A percentile compares a stretch with the other conserved stretches of the same genome.
phyloP scores from a whole-genome alignment of 2,797 vertebrate genomes.

The Macropus fuliginosus region DNA sequence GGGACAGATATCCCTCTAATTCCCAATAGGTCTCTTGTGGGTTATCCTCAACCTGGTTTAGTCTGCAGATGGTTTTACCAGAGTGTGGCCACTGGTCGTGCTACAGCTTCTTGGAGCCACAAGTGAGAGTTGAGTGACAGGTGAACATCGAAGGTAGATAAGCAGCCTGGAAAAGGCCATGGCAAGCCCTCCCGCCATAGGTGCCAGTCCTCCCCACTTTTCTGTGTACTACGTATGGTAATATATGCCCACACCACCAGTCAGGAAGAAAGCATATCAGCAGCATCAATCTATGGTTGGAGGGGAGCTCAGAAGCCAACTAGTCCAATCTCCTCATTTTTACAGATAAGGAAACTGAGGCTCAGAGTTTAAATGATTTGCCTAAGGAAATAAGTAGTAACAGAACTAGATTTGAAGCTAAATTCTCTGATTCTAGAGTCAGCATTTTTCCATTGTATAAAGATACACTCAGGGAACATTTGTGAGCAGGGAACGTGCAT shows the following conservation, averaged over 20 bases:
- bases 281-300: neutral
- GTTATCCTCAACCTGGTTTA: neutral
- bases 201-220: neutral
- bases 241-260: neutral
- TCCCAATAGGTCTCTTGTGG: neutral
- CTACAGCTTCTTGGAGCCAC: neutral
- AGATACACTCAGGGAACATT: neutral
- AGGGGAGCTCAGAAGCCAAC: neutral
- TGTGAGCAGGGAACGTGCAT: neutral
- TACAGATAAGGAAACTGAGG: neutral
- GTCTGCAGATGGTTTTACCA: neutral
- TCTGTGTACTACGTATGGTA: neutral
- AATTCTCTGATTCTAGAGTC: neutral
- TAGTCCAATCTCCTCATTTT: neutral
- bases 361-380: neutral
- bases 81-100: neutral
- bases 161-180: neutral
- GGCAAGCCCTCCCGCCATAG: neutral
- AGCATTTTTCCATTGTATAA: neutral
- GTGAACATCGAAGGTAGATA: neutral
- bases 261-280: neutral
- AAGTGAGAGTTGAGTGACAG: neutral
- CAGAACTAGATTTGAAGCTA: neutral
- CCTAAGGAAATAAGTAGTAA: neutral
- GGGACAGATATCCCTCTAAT: neutral